Conservation (phyloP, 1,140 invertebrate genomes). For the Drosophila insularis region DNA sequence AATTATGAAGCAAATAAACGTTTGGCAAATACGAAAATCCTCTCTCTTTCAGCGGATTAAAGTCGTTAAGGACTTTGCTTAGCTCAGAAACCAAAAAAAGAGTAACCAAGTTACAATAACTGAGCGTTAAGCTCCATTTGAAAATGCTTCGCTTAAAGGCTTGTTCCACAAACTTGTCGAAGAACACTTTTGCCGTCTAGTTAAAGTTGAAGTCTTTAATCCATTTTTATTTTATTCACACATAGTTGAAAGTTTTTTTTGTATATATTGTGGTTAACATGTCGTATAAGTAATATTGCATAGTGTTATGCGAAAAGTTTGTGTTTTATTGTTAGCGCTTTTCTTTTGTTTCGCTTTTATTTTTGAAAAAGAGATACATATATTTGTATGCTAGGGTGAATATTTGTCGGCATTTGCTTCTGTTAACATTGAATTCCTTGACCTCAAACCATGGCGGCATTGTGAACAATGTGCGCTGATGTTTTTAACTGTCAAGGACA, state of each 20-base stretch:
- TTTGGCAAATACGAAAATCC: not conserved
- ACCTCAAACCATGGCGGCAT: constrained; percentile 22
- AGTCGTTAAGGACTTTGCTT: not conserved
- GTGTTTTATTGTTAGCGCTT: not conserved
- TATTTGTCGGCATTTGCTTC: not conserved
- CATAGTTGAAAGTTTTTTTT: not conserved
- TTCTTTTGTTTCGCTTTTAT: not conserved
- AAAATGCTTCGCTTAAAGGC: not conserved
- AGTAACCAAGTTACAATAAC: not conserved
- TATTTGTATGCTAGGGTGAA: not conserved
- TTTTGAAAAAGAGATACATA: not conserved
- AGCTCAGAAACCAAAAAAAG: not conserved
- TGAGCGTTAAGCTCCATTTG: not conserved
- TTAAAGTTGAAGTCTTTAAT: constrained; percentile 5
- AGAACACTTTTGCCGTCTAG: not conserved
- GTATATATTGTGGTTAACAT: not conserved
- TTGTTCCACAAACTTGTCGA: not conserved
- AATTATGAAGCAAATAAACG: not conserved
- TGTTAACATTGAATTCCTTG: constrained; percentile 1
- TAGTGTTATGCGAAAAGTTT: constrained; percentile 1
- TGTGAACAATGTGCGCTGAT: constrained; percentile 37
- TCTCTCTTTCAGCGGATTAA: not conserved
- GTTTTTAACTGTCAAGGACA: constrained; percentile 49
- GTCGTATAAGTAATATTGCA: constrained; percentile 1
- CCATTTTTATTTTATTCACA: constrained; percentile 2